Evolutionary conservation across 2,113 vertebrate genomes (phyloP), one percentile per base, ranked within the genome.

Genomic region (Osmerus eperlanus): DNA sequence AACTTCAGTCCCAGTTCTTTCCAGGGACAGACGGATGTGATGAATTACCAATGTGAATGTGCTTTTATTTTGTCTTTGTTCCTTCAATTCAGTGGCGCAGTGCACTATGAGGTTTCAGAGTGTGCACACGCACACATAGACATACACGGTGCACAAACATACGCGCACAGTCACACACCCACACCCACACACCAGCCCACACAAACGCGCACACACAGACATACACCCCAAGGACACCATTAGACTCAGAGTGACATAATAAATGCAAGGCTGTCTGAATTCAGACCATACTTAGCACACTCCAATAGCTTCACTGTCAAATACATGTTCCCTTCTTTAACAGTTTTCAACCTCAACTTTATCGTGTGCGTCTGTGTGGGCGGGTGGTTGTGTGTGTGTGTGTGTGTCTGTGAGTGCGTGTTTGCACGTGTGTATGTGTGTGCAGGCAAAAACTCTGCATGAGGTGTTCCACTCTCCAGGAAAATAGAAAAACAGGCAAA

Each of bases 161-260:
- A 12, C 41, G 7, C 41, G 7, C 25, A 12, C 23, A 63, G 23
- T 29, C 14, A 28, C 14, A n/a, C 19, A 3, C 60, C 3, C 21
- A 14, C 28, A n/a, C 12, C 59, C 12, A 0, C 59, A 19, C 60
- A 15, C 23, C 6, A 28, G 13, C 25, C 60, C 12, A 12, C 59
- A 13, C 23, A 9, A 3, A 19, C n/a, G 23, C 12, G 4, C 21
- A 15, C 60, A 1, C 60, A 28, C 21, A 19, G 21, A 60, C 63
- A 25, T 29, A 19, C 32, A 63, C 18, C 51, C 23, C 13, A 36
- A 51, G 19, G 23, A 41, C 53, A n/a, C 15, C 70, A 70, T 16
- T 32, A 3, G 67, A 47, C 70, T 52, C 32, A 73, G 75, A 71
- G n/a, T 53, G 63, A 69, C 58, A 73, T 55, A 15, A 62, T 61